phyloP scores from a whole-genome alignment of 2,888 invertebrate genomes.

The Epistrophella euchroma region DNA sequence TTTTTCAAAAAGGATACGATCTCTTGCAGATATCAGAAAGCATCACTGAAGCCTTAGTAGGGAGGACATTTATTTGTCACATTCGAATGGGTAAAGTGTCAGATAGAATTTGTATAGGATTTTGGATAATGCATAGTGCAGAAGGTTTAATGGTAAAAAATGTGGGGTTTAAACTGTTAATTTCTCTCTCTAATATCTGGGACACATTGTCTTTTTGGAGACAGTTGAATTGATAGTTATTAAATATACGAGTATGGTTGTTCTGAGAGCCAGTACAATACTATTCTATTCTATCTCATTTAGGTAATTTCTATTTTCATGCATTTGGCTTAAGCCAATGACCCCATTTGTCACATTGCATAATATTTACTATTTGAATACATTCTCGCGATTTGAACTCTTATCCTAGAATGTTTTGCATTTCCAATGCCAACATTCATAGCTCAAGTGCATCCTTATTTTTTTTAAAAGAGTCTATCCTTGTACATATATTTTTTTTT shows the following conservation, averaged over 20 bases:
- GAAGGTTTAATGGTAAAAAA: background rate
- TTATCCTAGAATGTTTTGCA: constrained; percentile 13
- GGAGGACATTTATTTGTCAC: constrained; percentile 11
- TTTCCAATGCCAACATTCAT: constrained; percentile 6
- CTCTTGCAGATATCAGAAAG: constrained; percentile 16
- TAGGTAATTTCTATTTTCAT: background rate
- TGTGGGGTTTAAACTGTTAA: constrained; percentile 25
- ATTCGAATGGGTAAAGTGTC: constrained; percentile 18
- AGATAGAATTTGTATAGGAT: constrained; percentile 1
- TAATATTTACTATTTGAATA: background rate
- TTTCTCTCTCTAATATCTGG: constrained; percentile 1
- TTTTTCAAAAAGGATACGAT: constrained; percentile 52
- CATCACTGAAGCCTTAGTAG: constrained; percentile 15
- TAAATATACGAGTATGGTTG: background rate
- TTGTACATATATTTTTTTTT: background rate
- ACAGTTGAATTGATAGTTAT: background rate
- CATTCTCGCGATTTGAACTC: constrained; percentile 5
- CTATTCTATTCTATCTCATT: background rate
- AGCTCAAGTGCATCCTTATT: constrained; percentile 13
- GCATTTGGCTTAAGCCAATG: constrained; percentile 6
- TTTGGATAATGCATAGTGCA: background rate
- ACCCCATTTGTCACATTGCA: background rate
- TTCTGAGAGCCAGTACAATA: background rate
- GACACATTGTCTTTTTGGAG: background rate
- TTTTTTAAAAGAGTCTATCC: constrained; percentile 2